A percentile compares a stretch with the other conserved stretches of the same genome.
These are phyloP conservation scores for Austrofundulus limnaeus DNA, from an alignment of 2,113 vertebrate species.

Conservation along the genomic window DNA sequence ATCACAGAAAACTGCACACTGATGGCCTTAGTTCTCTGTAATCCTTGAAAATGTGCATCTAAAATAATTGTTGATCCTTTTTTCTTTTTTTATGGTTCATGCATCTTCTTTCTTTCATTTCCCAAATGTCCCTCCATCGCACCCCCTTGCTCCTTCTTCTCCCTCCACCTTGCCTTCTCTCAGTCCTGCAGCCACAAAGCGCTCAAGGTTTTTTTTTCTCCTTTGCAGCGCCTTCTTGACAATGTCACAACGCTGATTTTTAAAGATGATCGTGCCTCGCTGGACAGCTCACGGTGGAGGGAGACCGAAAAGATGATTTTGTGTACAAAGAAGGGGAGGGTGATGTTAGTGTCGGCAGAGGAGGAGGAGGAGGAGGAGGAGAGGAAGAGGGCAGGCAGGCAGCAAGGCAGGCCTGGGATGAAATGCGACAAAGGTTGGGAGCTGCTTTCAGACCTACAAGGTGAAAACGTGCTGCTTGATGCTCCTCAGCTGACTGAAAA, in stretches of 20 bases:
- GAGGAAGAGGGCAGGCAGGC: slow-evolving; percentile 26
- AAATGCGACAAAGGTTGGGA: slow-evolving; percentile 77
- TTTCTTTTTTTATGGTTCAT: slow-evolving; percentile 52
- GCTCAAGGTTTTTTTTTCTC: slow-evolving; percentile 43
- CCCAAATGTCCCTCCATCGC: slow-evolving; percentile 48
- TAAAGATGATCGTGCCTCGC: slow-evolving; percentile 27
- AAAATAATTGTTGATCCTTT: slow-evolving; percentile 25
- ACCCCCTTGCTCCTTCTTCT: not conserved
- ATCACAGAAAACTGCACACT: slow-evolving; percentile 26
- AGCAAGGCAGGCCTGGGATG: slow-evolving; percentile 48
- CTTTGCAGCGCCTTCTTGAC: slow-evolving; percentile 57
- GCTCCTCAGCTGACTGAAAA: slow-evolving; percentile 14
- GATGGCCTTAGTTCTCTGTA: slow-evolving; percentile 16
- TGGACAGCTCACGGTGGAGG: slow-evolving; percentile 55
- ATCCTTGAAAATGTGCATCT: slow-evolving; percentile 25
- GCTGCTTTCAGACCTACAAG: slow-evolving; percentile 47
- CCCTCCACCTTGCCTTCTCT: slow-evolving; percentile 48
- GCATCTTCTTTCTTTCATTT: slow-evolving; percentile 43
- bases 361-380: slow-evolving; percentile 14
- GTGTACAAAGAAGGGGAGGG: slow-evolving; percentile 12
- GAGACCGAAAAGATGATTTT: slow-evolving; percentile 47
- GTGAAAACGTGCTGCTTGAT: slow-evolving; percentile 24
- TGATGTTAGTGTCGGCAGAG: slow-evolving; percentile 46
- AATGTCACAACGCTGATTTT: slow-evolving; percentile 65
- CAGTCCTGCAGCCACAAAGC: slow-evolving; percentile 55